phyloP scores from a whole-genome alignment of 2,797 vertebrate genomes.

The Enteromius mattozi region DNA sequence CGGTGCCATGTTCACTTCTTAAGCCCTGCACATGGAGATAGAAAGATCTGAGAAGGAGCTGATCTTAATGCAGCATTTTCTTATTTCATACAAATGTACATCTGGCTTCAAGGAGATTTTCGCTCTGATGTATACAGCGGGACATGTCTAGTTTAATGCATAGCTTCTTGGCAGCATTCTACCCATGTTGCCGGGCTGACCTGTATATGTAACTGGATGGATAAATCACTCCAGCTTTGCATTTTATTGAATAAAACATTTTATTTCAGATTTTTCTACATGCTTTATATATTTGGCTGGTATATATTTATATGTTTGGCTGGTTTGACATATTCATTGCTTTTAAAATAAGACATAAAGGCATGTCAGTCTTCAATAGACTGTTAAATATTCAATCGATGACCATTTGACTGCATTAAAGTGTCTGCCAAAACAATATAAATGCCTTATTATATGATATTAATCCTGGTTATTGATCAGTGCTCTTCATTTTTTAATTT shows the following conservation, averaged over 20 bases:
- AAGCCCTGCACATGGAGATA: conserved; percentile 26
- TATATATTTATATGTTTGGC: too few species aligned
- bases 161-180: conserved; percentile 12
- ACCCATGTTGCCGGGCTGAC: background rate
- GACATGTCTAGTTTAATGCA: conserved; percentile 4
- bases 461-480: conserved; percentile 18
- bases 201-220: background rate
- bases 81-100: conserved; percentile 14
- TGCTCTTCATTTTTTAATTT: background rate
- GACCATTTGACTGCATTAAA: background rate
- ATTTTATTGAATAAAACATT: conserved; percentile 16
- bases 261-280: conserved; percentile 5
- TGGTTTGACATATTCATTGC: background rate
- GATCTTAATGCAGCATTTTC: conserved; percentile 22
- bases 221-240: background rate
- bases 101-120: conserved; percentile 15
- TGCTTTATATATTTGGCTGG: background rate
- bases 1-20: conserved; percentile 19
- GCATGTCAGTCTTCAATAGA: background rate
- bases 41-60: background rate
- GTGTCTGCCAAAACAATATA: conserved; percentile 15
- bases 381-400: conserved; percentile 3
- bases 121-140: conserved; percentile 10
- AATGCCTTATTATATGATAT: conserved; percentile 24
- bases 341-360: conserved; percentile 1